Base-by-base conservation (phyloP, 1,140 invertebrate species). In the Drosophila rufa region DNA sequence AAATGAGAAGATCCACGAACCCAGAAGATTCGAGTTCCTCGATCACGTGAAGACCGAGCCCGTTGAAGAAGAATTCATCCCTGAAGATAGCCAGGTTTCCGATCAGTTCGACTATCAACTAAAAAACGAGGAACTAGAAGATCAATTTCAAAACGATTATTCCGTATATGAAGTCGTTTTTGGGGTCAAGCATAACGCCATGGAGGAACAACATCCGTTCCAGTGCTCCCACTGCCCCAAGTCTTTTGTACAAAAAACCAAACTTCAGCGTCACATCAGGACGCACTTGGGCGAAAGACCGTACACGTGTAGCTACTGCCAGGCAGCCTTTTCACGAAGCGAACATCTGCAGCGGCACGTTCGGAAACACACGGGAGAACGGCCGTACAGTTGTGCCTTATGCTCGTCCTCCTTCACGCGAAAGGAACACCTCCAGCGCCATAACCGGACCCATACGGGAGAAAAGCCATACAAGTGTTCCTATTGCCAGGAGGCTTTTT, bases 331-430 rank as follows among this genome's bases (percentile, higher is more conserved):
- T 55, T 55, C 33, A 9, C 33, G 51, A 22, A 55, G 51, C 14
- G 51, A 55, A 38, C 51, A 55, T 17, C 51, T 55, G 9, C 51
- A 55, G 51, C 51, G 51, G 22, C 51, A 55, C 51, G 17, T 19
- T 8, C 33, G 51, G 1, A 55, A 55, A 9, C 51, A 55, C 51
- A 55, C 51, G 15, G 51, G 51, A 4, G 51, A 55, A 19, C 12
- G 51, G 12, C 51, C 51, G 7, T 55, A 55, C 51, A 38, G 14
- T 5, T 55, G 51, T 22, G 33, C 51, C 14, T 0, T 55, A 15
- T 55, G 51, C 33, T 17, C 38, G 51, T 55, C 51, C 12, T 3
- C 51, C 7, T 55, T 55, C 15, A 22, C 51, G 4, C 33, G 51
- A 9, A 55, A 55, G 33, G 51, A 55, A 17, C 51, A 55, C 38